Base-by-base conservation (phyloP, 1,140 invertebrate genomes). In the Tetranychus urticae region DNA sequence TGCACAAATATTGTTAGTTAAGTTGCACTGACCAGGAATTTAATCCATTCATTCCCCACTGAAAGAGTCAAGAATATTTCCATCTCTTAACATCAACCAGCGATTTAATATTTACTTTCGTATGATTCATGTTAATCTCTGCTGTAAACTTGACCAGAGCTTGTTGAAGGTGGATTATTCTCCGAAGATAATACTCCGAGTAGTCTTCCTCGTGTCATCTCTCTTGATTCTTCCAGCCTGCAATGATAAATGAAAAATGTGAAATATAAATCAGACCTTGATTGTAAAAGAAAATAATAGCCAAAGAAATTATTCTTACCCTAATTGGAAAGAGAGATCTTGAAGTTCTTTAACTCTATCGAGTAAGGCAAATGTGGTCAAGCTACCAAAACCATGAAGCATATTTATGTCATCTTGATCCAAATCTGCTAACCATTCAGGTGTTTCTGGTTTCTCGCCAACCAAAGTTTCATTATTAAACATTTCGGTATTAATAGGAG, bases 171-270 rank as follows among this genome's bases (percentile, higher is more conserved):
- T n/a, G 31, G 31, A 52, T 33, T 23, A 23, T 59, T 14, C 6
- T n/a, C 45, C n/a, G 6, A 48, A 23, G 14, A n/a, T 50, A 78
- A 66, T 58, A 94, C 86, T 74, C 90, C 88, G 50, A 96, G 76
- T 72, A 91, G 89, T 75, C 91, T 92, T 46, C 89, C 90, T 66
- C 89, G 76, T 0, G 89, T 93, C 85, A 94, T 90, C 77, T 96
- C 91, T 71, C 90, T 89, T 1, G 88, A 82, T 73, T 97, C 90
- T 70, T 92, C 88, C 12, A 59, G 7, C 50, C 50, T 52, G n/a
- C 0, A 8, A 14, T 47, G 2, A 2, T 2, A n/a, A 52, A 23
- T 31, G 7, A 23, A 52, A 2, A 33, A 3, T 14, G 7, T 47
- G 6, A n/a, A 52, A 6, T 31, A n/a, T 8, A 8, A 52, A 52